Base-by-base conservation (phyloP, 1,140 invertebrate species). In the Chymomyza costata region DNA sequence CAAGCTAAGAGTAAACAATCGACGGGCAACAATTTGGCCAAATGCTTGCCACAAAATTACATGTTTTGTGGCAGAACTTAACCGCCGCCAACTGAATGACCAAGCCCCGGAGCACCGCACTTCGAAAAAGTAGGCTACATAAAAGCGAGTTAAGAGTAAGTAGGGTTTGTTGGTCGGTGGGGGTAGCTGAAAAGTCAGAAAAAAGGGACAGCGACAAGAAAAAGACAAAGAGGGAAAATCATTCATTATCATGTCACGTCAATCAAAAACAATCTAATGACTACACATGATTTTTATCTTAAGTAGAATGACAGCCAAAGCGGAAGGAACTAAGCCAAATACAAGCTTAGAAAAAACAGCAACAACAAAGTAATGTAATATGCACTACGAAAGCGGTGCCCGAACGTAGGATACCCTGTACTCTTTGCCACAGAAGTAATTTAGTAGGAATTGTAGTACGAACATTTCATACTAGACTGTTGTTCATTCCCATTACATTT, bases 161-260 rank as follows among this genome's bases (percentile, higher is more conserved):
- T n/a, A 34, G 32, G 3, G 21, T 25, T n/a, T 25, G 21, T 25
- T 25, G 21, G 3, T 25, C 21, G 21, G n/a, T n/a, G n/a, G n/a
- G n/a, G n/a, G n/a, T 14, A 38, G 11, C 39, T 21, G 40, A 54
- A 40, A 32, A 15, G 37, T 21, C 45, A 52, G 40, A 40, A 56
- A 17, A 53, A 39, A 45, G 43, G 15, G 15, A 34, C 13, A 38
- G 16, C 35, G 7, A 16, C 35, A 17, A 38, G 5, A 38, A 38
- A 10, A 17, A 16, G 21, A 8, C 21, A 8, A 8, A 25, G 8
- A 25, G 21, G 21, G 18, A 57, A 65, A 78, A 76, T 68, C 78
- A 78, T 82, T 82, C 78, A 82, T 82, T 82, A 82, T 82, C 78
- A 73, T 82, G 78, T 82, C 78, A 82, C 78, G 78, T 82, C 78